Conservation (phyloP, 1,140 invertebrate genomes). For the Bradynema listronoti region DNA sequence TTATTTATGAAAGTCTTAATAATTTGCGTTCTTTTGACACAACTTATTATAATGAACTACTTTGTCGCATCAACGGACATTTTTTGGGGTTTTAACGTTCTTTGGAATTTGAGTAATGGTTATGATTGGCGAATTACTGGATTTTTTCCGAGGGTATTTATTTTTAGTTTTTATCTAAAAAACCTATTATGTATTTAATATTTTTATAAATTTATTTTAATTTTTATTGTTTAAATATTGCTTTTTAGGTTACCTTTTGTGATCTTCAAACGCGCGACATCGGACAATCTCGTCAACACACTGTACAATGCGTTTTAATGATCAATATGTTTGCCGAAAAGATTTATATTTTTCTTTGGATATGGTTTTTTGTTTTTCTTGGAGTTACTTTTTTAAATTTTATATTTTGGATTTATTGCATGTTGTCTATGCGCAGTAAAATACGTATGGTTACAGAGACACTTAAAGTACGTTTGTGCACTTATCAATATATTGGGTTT, state of each 20-base stretch:
- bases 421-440: constrained; percentile 31
- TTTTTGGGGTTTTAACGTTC: constrained; percentile 35
- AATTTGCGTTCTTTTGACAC: constrained; percentile 22
- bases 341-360: constrained; percentile 43
- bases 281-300: constrained; percentile 39
- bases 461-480: constrained; percentile 20
- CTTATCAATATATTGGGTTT: not conserved
- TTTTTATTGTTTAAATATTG: too few species aligned
- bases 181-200: not conserved
- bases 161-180: constrained; percentile 10
- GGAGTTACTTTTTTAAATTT: constrained; percentile 27
- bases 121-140: constrained; percentile 38
- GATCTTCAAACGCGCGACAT: constrained; percentile 40
- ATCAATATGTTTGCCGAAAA: constrained; percentile 44
- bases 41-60: constrained; percentile 40
- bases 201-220: not conserved
- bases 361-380: constrained; percentile 39
- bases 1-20: constrained; percentile 38
- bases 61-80: constrained; percentile 25
- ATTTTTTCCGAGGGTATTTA: constrained; percentile 34
- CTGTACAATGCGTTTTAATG: constrained; percentile 44
- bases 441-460: constrained; percentile 31
- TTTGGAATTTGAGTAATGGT: constrained; percentile 26
- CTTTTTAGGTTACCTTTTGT: constrained; percentile 41
- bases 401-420: constrained; percentile 28